Evolutionary conservation across 2,888 invertebrate genomes (phyloP).

Genomic region (Spisula subtruncata): DNA sequence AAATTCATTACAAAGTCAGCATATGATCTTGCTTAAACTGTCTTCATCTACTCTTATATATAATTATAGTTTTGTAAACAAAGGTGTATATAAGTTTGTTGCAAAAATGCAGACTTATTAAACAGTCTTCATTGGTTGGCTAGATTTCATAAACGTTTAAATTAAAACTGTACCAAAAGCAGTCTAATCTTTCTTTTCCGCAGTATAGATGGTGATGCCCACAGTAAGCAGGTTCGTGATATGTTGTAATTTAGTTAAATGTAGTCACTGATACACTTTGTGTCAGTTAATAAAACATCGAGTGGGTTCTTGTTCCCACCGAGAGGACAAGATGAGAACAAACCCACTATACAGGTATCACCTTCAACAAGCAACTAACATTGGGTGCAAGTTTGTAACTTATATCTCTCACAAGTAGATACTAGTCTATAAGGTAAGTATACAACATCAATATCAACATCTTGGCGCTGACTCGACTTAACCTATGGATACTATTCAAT

Average conservation of each 20-base stretch:
- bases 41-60: too few species aligned
- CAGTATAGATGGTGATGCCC: too few species aligned
- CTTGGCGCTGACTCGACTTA: not conserved
- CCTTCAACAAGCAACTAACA: conserved; percentile 33
- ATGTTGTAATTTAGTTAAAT: conserved; percentile 17
- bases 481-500: not conserved
- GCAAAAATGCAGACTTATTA: too few species aligned
- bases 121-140: too few species aligned
- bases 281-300: conserved; percentile 35
- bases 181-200: too few species aligned
- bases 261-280: not conserved
- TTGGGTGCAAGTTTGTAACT: conserved; percentile 15
- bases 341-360: conserved; percentile 44
- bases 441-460: not conserved
- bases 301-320: conserved; percentile 36
- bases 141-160: too few species aligned
- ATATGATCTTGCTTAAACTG: too few species aligned
- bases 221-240: not conserved
- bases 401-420: conserved; percentile 1
- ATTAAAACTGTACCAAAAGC: too few species aligned
- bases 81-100: too few species aligned
- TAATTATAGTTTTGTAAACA: too few species aligned
- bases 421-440: not conserved
- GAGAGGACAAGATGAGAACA: conserved; percentile 39
- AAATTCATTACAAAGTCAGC: too few species aligned